phyloP scores from a whole-genome alignment of 2,888 invertebrate species.

The Drosophila nr. perissopoda region DNA sequence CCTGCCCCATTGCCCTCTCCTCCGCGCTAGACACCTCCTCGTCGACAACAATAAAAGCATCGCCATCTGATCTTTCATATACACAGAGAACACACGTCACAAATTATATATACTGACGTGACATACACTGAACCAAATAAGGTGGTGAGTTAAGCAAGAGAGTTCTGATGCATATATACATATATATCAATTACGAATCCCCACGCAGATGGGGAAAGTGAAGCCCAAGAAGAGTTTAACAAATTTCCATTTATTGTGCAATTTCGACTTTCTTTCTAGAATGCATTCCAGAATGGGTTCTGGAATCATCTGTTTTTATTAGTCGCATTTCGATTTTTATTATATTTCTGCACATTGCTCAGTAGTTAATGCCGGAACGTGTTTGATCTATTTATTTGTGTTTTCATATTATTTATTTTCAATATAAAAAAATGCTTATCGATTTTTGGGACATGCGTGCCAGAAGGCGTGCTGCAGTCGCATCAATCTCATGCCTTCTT shows the following conservation, averaged over 20 bases:
- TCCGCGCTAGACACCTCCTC: neutral
- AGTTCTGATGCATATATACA: neutral
- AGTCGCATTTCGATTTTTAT: neutral
- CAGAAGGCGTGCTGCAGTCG: neutral
- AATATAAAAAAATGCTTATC: neutral
- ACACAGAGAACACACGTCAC: neutral
- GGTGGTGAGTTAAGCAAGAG: neutral
- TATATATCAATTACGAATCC: neutral
- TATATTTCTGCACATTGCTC: neutral
- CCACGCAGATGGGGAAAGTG: too few relatives aligned
- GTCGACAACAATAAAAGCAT: conserved; percentile 33
- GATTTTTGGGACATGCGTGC: neutral
- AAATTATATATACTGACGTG: neutral
- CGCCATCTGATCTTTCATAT: conserved; percentile 6
- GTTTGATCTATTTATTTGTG: neutral
- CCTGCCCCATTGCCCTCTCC: neutral
- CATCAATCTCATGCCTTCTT: neutral
- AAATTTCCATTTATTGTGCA: too few relatives aligned
- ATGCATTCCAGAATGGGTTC: neutral
- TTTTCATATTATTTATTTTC: neutral
- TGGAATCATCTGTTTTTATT: too few relatives aligned
- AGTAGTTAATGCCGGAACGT: neutral
- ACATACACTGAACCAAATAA: neutral
- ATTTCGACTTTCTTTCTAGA: neutral
- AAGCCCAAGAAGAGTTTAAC: too few relatives aligned